phyloP scores from a whole-genome alignment of 2,888 invertebrate species.

The Campoletis raptor region DNA sequence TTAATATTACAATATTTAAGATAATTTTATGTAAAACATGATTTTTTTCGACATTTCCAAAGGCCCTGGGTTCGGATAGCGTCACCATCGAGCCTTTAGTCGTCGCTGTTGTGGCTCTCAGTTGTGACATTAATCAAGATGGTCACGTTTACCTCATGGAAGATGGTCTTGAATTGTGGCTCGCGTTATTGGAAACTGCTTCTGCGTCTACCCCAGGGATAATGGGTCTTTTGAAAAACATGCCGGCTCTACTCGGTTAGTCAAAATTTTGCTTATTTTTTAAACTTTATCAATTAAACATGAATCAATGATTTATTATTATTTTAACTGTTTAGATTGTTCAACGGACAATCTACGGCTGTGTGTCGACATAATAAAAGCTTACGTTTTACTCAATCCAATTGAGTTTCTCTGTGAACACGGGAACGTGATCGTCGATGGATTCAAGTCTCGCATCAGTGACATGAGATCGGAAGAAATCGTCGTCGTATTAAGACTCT shows the following conservation, averaged over 20 bases:
- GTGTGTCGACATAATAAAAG: constrained; percentile 93
- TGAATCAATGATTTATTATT: not conserved
- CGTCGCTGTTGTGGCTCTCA: constrained; percentile 89
- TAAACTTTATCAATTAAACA: no score
- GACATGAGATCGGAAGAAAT: constrained; percentile 92
- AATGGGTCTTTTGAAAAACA: constrained; percentile 90
- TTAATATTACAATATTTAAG: not conserved
- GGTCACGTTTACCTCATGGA: constrained; percentile 96
- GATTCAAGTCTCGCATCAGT: constrained; percentile 90
- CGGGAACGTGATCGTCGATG: constrained; percentile 89
- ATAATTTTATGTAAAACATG: not conserved
- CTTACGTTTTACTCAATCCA: constrained; percentile 92
- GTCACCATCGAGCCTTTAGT: constrained; percentile 86
- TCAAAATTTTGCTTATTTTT: not conserved
- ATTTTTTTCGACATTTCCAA: not conserved
- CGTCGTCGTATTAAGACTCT: constrained; percentile 90
- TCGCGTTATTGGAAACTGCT: constrained; percentile 92
- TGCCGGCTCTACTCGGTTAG: constrained; percentile 90
- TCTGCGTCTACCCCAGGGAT: constrained; percentile 88
- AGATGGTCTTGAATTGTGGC: constrained; percentile 96
- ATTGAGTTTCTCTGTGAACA: constrained; percentile 91
- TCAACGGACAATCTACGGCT: constrained; percentile 93
- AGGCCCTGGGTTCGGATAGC: constrained; percentile 86
- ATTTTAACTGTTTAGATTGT: constrained; percentile 87
- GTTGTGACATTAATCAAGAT: constrained; percentile 92